These are phyloP conservation scores for Hybognathus amarus DNA, from an alignment of 2,797 vertebrate species.

Conservation along the genomic window DNA sequence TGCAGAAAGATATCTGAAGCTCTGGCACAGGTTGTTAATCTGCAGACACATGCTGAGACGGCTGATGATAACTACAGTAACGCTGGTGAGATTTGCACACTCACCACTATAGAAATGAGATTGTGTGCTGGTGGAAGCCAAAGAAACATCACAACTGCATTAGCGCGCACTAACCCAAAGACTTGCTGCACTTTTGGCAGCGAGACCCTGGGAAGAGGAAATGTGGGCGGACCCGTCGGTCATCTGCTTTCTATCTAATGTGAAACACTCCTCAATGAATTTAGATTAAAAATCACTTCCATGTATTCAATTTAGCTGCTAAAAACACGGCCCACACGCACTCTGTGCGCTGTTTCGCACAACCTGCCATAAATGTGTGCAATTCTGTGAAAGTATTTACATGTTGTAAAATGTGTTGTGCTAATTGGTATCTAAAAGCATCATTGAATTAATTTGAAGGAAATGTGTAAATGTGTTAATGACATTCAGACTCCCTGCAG, in stretches of 20 bases:
- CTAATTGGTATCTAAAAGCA: not conserved
- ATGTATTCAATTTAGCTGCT: not conserved
- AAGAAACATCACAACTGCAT: conserved; percentile 74
- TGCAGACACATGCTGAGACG: conserved; percentile 36
- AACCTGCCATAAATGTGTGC: too few relatives aligned
- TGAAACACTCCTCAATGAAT: not conserved
- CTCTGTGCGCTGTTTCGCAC: not conserved
- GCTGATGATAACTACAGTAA: conserved; percentile 33
- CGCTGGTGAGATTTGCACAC: conserved; percentile 56
- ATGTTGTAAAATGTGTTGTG: conserved; percentile 2
- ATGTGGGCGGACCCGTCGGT: not conserved
- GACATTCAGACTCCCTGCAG: not conserved
- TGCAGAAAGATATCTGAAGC: not conserved
- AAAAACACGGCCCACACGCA: not conserved
- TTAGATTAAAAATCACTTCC: not conserved
- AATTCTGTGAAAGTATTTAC: not conserved
- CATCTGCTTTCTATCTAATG: conserved; percentile 28
- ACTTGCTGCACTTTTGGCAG: conserved; percentile 45
- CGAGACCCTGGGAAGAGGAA: conserved; percentile 49
- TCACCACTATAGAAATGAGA: conserved; percentile 73
- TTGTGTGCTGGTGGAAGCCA: conserved; percentile 72
- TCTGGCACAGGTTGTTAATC: conserved; percentile 36
- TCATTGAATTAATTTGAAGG: not conserved
- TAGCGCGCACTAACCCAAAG: conserved; percentile 66
- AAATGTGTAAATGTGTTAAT: not conserved